phyloP scores from a whole-genome alignment of 2,888 invertebrate species.

The Archips xylosteana region DNA sequence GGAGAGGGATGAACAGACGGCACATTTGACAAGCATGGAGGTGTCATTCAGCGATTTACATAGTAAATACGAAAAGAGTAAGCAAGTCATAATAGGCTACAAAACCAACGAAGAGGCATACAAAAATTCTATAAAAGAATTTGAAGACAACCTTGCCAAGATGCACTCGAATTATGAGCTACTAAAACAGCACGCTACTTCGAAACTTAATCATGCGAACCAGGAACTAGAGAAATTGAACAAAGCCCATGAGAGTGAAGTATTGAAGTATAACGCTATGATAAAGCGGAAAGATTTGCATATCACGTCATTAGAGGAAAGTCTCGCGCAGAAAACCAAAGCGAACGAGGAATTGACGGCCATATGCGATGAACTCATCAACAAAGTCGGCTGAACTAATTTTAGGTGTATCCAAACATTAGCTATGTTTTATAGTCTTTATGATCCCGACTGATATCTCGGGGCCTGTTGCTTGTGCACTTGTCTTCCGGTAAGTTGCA shows the following conservation, averaged over 20 bases:
- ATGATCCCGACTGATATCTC: slow-evolving; percentile 60
- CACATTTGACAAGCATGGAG: slow-evolving; percentile 87
- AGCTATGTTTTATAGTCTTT: slow-evolving; percentile 55
- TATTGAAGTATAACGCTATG: slow-evolving; percentile 94
- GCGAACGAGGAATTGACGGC: slow-evolving; percentile 96
- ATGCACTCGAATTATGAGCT: slow-evolving; percentile 94
- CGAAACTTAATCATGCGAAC: slow-evolving; percentile 91
- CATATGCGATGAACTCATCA: slow-evolving; percentile 97
- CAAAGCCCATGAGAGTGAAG: slow-evolving; percentile 91
- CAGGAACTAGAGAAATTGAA: slow-evolving; percentile 92
- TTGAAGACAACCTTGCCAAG: slow-evolving; percentile 88
- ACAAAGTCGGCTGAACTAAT: slow-evolving; percentile 78
- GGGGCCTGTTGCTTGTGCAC: slow-evolving; percentile 65
- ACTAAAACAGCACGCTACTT: slow-evolving; percentile 95
- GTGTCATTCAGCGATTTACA: slow-evolving; percentile 87
- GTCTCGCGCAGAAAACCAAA: slow-evolving; percentile 94
- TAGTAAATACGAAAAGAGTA: slow-evolving; percentile 88
- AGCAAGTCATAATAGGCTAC: slow-evolving; percentile 83
- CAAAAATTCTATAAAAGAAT: slow-evolving; percentile 88
- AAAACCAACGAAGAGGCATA: slow-evolving; percentile 88
- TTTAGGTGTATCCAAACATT: slow-evolving; percentile 55
- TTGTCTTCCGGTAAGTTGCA: slow-evolving; percentile 72
- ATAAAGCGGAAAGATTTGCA: slow-evolving; percentile 95
- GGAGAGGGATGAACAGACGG: slow-evolving; percentile 87
- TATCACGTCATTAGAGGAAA: slow-evolving; percentile 92